Base-by-base conservation (phyloP, 1,140 invertebrate species). In the Ceratitis capitata region DNA sequence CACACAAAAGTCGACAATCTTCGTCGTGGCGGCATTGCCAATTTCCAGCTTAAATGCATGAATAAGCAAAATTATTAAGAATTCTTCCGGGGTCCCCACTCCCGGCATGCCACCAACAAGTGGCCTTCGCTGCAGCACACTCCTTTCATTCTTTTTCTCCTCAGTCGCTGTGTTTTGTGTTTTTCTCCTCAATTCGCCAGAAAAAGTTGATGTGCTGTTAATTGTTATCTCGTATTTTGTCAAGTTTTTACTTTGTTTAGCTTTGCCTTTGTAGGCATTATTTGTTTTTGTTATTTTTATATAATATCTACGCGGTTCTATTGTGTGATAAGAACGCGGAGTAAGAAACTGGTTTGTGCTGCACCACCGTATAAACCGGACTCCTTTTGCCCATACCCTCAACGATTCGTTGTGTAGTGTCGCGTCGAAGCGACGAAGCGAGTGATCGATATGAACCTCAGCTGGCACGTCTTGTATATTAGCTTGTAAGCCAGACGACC, bases 251-350 rank as follows among this genome's bases (percentile, higher is more conserved):
- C 32, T 69, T 69, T 35, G 61, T 69, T 32, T 35, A 29, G n/a
- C 61, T 69, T 1, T 14, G 39, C n/a, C n/a, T n/a, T 69, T 69
- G 61, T 69, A n/a, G 32, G 12, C 61, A 16, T 32, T 35, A 32
- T 69, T 35, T 29, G n/a, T 19, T 69, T 4, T 16, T 32, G 9
- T 61, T 32, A 49, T 61, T 39, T 5, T n/a, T 69, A 69, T 69
- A 69, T 35, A 35, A 19, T 61, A 4, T 16, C 14, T 69, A 7
- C 32, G 32, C 51, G 19, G 51, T 35, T 69, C 39, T 69, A 35
- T 32, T 69, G 39, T 69, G 39, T 69, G 61, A 69, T 69, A 69
- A 69, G 61, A 69, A 69, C n/a, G n/a, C n/a, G n/a, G n/a, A n/a
- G 19, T 16, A 53, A 29, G 29, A 35, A 69, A 69, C 61, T 32